These are phyloP conservation scores for Nothocercus nigrocapillus DNA, from an alignment of 2,113 vertebrate genomes.

Conservation along the genomic window DNA sequence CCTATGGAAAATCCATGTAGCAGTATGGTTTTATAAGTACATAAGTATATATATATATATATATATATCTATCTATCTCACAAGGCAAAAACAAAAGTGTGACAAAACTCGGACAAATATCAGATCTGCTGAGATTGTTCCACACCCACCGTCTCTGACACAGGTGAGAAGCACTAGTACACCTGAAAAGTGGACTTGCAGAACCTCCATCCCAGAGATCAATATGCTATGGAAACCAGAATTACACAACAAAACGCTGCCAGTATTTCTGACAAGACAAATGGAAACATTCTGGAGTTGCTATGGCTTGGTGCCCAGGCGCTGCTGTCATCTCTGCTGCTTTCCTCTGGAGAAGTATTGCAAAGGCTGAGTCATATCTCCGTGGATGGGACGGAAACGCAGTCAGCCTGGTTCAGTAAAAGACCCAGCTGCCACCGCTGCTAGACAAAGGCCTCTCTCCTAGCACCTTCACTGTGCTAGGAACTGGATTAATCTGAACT, in stretches of 20 bases:
- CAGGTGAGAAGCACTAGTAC: neutral
- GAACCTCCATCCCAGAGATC: neutral
- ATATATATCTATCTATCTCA: neutral
- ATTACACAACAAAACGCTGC: neutral
- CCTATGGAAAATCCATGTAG: neutral
- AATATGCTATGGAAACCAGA: neutral
- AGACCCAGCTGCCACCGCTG: neutral
- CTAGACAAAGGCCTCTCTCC: neutral
- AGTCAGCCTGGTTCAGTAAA: neutral
- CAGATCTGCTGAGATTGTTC: neutral
- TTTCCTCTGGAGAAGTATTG: neutral
- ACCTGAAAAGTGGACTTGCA: neutral
- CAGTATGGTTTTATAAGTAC: neutral
- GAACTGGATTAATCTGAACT: neutral
- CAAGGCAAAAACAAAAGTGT: neutral
- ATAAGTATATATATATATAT: no score
- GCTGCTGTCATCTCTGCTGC: neutral
- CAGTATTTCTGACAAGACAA: neutral
- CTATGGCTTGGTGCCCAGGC: constrained; percentile 2
- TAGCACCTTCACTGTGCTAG: neutral
- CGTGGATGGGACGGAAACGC: neutral
- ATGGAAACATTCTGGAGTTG: neutral
- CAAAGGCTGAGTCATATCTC: neutral
- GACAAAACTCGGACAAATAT: neutral
- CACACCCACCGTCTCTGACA: neutral